Evolutionary conservation across 92 coral and sea anemone genomes (phyloP), one percentile per base, ranked within the genome.

Genomic region (Pocillopora grandis): DNA sequence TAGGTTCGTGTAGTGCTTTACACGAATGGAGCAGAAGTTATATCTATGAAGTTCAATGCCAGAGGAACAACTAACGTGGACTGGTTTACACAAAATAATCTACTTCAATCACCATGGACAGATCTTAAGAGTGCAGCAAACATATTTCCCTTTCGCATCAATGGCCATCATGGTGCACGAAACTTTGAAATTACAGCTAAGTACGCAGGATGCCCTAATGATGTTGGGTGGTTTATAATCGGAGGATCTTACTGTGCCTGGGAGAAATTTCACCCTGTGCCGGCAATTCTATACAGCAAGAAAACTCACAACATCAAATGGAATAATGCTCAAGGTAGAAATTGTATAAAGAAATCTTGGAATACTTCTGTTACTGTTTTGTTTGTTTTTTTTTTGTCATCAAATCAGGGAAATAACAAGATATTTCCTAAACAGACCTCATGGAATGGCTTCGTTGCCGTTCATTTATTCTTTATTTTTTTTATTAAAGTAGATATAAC

Each of bases 1-100:
- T 56, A 87, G 83, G 90, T 49, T 20, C 74, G 88, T 31, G 82
- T 82, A 12, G 90, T 83, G 58, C 79, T 87, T 58, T 87, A 87
- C 65, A 58, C 49, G 9, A 42, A 55, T 16, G 62, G 60, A 27
- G 59, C 72, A 58, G 83, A 87, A 56, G 11, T 36, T 14, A 35
- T 64, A 5, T 77, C 83, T 16, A 66, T 87, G 35, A 20, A 73
- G 83, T 87, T 82, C 31, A 73, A 76, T 62, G 90, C 79, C 33
- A 2, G 19, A n/a, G 78, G 58, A 9, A 60, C 88, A 55, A 75
- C n/a, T 66, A 87, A 67, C 67, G 7, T 12, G 9, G 52, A 87
- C 70, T 82, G 87, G 90, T 87, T 87, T 23, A 52, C 58, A 67
- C 36, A 66, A 35, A 74, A 59, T 37, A 76, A 66, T 16, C 78